A percentile compares a stretch with the other conserved stretches of the same genome.
Evolutionary conservation across 2,888 invertebrate genomes (phyloP).

Genomic region (Minunthozetes semirufus): DNA sequence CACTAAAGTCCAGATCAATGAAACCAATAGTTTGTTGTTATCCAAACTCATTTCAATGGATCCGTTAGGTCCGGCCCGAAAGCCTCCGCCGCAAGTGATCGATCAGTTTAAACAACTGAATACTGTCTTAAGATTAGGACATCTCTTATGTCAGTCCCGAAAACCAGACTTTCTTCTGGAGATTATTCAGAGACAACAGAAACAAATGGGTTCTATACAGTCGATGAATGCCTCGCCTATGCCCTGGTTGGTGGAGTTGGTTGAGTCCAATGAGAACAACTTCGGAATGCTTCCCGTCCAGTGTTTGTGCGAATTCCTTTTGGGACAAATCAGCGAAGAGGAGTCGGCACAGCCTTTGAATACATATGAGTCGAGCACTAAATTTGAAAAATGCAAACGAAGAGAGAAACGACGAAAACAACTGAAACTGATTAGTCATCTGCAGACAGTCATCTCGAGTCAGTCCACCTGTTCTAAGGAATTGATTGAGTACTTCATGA

Average conservation of each 20-base stretch:
- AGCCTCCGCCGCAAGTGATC: conserved; percentile 67
- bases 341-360: conserved; percentile 51
- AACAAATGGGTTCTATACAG: background rate
- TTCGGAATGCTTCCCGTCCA: conserved; percentile 89
- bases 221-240: conserved; percentile 56
- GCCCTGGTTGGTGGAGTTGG: conserved; percentile 93
- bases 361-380: conserved; percentile 56
- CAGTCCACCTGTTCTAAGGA: conserved; percentile 57
- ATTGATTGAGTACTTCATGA: conserved; percentile 79
- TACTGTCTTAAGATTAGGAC: conserved; percentile 71
- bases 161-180: conserved; percentile 86
- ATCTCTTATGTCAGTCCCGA: conserved; percentile 76
- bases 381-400: conserved; percentile 45
- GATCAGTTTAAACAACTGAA: conserved; percentile 73
- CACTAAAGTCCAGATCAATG: conserved; percentile 76
- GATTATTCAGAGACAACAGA: conserved; percentile 74
- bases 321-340: conserved; percentile 50
- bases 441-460: conserved; percentile 57
- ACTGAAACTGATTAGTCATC: conserved; percentile 63
- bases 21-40: conserved; percentile 75
- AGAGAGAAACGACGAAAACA: conserved; percentile 63
- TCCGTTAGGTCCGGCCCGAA: conserved; percentile 57
- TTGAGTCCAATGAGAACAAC: conserved; percentile 82
- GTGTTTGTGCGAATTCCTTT: conserved; percentile 89
- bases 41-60: conserved; percentile 78